A percentile compares a stretch with the other conserved stretches of the same genome.
phyloP scores from a whole-genome alignment of 1,140 invertebrate species.

The Drosophila quadrilineata region DNA sequence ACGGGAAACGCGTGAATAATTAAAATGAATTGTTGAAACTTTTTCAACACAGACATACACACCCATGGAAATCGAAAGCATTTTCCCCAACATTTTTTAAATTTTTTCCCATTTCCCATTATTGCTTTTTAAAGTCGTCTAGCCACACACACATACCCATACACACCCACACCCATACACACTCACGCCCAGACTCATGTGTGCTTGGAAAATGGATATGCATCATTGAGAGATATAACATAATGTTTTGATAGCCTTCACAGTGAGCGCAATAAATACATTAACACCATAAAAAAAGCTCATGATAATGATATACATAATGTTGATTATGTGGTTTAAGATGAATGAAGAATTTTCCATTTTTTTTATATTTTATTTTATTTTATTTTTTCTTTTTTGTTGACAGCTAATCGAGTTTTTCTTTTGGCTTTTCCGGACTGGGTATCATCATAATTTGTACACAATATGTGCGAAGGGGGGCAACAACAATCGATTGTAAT shows the following conservation, averaged over 20 bases:
- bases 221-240: constrained; percentile 16
- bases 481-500: constrained; percentile 37
- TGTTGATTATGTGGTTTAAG: constrained; percentile 14
- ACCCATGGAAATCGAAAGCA: constrained; percentile 10
- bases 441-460: constrained; percentile 29
- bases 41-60: constrained; percentile 5
- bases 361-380: no score
- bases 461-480: constrained; percentile 12
- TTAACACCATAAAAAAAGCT: constrained; percentile 49
- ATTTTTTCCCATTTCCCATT: constrained; percentile 30
- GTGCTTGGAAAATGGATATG: constrained; percentile 9
- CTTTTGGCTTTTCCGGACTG: constrained; percentile 7
- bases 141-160: no score
- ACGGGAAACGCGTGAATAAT: constrained; percentile 69
- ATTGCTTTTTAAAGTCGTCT: constrained; percentile 69
- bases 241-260: constrained; percentile 62
- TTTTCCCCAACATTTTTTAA: no score
- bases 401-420: constrained; percentile 41
- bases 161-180: no score
- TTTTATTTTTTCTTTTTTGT: no score
- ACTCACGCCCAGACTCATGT: no score
- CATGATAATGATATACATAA: constrained; percentile 11
- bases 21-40: constrained; percentile 69
- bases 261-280: constrained; percentile 70
- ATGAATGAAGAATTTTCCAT: constrained; percentile 46